These are phyloP conservation scores for Burhinus oedicnemus DNA, from an alignment of 2,113 vertebrate species.

Conservation along the genomic window DNA sequence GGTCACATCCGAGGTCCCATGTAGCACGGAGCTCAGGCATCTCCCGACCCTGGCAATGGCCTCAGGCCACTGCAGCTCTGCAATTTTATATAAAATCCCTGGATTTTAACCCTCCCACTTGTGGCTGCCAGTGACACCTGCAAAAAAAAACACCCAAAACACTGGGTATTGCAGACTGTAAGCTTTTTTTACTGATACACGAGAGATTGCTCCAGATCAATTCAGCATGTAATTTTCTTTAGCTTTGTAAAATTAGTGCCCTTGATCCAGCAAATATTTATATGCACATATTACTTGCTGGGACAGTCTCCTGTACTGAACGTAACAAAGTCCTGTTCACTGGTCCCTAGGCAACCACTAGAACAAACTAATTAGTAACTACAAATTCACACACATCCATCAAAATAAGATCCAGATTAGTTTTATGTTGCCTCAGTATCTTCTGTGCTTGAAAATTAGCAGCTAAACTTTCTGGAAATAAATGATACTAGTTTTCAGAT, in stretches of 20 bases:
- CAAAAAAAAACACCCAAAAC: fast-evolving
- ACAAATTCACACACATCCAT: background rate
- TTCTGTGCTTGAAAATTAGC: background rate
- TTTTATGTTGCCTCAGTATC: background rate
- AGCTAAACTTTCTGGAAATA: background rate
- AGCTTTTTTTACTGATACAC: background rate
- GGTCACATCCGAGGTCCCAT: background rate
- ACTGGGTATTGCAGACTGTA: background rate
- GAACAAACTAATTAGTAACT: background rate
- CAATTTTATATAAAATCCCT: background rate
- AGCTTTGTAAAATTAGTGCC: background rate
- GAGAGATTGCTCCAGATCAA: background rate
- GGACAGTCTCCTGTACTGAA: background rate
- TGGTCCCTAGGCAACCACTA: constrained; percentile 25
- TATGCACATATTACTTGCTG: background rate
- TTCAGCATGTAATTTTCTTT: background rate
- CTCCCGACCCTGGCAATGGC: background rate
- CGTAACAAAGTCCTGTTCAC: background rate
- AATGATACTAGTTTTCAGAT: background rate
- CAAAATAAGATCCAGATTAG: background rate
- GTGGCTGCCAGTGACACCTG: background rate
- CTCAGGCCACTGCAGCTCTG: background rate
- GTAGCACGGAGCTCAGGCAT: background rate
- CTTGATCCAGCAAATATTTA: constrained; percentile 21
- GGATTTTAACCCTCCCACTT: background rate